phyloP scores from a whole-genome alignment of 1,140 invertebrate genomes.

The Bombus terrestris region DNA sequence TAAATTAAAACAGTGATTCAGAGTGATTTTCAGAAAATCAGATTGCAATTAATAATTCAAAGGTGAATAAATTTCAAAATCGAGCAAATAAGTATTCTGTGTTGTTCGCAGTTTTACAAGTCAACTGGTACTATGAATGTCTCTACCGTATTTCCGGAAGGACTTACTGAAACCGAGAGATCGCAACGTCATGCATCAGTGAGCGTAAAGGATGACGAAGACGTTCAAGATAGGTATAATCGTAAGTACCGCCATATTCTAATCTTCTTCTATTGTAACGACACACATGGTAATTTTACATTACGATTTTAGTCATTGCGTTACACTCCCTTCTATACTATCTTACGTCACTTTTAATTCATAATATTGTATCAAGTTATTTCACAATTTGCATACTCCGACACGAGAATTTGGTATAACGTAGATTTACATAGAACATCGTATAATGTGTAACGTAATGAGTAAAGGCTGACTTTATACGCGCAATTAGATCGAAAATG shows the following conservation, averaged over 20 bases:
- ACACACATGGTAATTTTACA: not conserved
- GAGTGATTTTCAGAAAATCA: not conserved
- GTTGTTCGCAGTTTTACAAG: slow-evolving; percentile 49
- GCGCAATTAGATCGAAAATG: not conserved
- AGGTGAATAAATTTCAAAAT: not conserved
- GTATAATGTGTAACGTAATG: too few relatives aligned
- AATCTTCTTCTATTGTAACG: not conserved
- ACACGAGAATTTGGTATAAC: not conserved
- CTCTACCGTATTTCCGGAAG: slow-evolving; percentile 79
- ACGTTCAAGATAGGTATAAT: slow-evolving; percentile 40
- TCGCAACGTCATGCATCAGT: slow-evolving; percentile 39
- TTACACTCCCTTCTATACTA: not conserved
- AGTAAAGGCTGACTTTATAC: not conserved
- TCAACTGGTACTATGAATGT: slow-evolving; percentile 72
- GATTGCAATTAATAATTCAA: not conserved
- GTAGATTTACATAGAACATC: not conserved
- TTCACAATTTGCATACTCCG: not conserved
- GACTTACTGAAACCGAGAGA: slow-evolving; percentile 61
- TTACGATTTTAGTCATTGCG: not conserved
- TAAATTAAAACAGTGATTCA: not conserved
- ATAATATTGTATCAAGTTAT: not conserved
- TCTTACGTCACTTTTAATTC: not conserved
- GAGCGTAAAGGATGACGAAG: slow-evolving; percentile 47
- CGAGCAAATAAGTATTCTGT: not conserved
- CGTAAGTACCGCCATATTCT: slow-evolving; percentile 52